These are phyloP conservation scores for Lepus europaeus DNA, from an alignment of 2,113 vertebrate genomes.

Conservation along the genomic window DNA sequence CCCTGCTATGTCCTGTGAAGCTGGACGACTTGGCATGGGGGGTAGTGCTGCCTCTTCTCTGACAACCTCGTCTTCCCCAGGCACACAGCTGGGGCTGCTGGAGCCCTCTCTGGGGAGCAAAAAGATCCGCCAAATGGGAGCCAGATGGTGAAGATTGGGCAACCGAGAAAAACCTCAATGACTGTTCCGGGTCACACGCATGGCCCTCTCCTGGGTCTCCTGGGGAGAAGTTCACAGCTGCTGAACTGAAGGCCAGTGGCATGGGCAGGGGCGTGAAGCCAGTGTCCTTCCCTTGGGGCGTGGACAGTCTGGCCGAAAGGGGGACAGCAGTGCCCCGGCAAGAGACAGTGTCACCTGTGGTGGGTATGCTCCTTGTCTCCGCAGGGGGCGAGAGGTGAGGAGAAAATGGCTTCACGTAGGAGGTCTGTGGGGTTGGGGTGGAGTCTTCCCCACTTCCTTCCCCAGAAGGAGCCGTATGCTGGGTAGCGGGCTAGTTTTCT, in stretches of 20 bases:
- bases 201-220: neutral
- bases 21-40: neutral
- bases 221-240: neutral
- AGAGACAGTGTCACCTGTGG: neutral
- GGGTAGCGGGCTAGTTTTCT: neutral
- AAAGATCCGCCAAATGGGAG: slow-evolving; percentile 8
- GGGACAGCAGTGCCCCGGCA: neutral
- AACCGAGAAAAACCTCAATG: neutral
- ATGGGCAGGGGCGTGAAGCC: neutral
- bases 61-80: slow-evolving; percentile 2
- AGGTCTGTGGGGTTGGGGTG: neutral
- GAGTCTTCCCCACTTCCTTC: neutral
- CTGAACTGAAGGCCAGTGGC: neutral
- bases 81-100: neutral
- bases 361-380: neutral
- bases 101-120: slow-evolving; percentile 1
- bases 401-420: neutral
- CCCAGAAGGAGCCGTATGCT: neutral
- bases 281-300: neutral
- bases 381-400: neutral
- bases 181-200: neutral
- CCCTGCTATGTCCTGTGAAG: neutral
- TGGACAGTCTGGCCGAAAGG: neutral
- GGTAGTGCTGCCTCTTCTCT: neutral
- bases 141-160: neutral